A percentile compares a stretch with the other conserved stretches of the same genome.
Evolutionary conservation across 2,113 vertebrate genomes (phyloP).

Genomic region (Austrofundulus limnaeus): DNA sequence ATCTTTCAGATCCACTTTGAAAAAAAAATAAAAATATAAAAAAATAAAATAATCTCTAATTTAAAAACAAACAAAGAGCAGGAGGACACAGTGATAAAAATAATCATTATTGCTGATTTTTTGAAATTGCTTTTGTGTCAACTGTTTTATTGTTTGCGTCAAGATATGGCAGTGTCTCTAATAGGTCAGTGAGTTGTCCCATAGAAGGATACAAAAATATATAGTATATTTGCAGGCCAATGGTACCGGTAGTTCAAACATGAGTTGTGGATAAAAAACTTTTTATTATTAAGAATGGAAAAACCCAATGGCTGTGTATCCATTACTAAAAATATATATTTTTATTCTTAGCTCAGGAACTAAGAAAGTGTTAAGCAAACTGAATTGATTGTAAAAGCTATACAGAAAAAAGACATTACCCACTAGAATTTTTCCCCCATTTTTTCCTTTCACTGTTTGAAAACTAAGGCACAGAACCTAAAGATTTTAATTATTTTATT

Average conservation of each 20-base stretch:
- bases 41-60: conserved; percentile 32
- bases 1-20: conserved; percentile 42
- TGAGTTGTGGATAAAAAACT: neutral
- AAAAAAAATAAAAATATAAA: conserved; percentile 3
- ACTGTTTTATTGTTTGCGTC: conserved; percentile 29
- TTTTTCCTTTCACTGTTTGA: too few relatives aligned
- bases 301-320: neutral
- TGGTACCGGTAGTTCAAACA: neutral
- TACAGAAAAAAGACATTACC: too few relatives aligned
- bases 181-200: conserved; percentile 26
- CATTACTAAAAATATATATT: neutral
- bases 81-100: conserved; percentile 54
- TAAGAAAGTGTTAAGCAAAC: neutral
- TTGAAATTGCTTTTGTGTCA: conserved; percentile 60
- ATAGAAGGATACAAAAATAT: conserved; percentile 8
- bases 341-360: neutral
- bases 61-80: conserved; percentile 38
- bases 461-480: too few relatives aligned
- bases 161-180: conserved; percentile 28
- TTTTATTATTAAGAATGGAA: neutral
- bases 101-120: conserved; percentile 30
- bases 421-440: too few relatives aligned
- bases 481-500: too few relatives aligned
- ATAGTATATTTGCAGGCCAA: neutral
- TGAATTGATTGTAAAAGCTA: too few relatives aligned